Conservation (phyloP, 2,113 vertebrate genomes). For the Colistium nudipinnis region DNA sequence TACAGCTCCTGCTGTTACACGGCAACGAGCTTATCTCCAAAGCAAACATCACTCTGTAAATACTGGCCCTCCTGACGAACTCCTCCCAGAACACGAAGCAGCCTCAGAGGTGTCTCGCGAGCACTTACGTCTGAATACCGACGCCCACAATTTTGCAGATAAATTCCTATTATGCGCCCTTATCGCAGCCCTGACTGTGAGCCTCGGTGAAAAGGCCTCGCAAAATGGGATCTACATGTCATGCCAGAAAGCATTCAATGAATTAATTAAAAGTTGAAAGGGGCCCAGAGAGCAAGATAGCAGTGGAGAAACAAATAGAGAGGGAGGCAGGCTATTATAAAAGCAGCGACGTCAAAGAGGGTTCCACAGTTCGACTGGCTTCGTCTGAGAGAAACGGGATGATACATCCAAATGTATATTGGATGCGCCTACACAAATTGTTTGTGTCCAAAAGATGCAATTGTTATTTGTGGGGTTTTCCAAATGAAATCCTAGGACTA, state of each 20-base stretch:
- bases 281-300: constrained; percentile 23
- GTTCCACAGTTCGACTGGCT: constrained; percentile 1
- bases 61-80: constrained; percentile 6
- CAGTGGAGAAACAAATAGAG: constrained; percentile 17
- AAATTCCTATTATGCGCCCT: constrained; percentile 53
- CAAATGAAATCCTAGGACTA: background rate
- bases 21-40: constrained; percentile 7
- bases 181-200: constrained; percentile 58
- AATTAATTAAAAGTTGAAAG: constrained; percentile 67
- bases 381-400: background rate
- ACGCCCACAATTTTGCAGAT: constrained; percentile 44
- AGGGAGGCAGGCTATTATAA: constrained; percentile 14
- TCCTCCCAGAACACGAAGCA: constrained; percentile 17
- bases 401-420: background rate
- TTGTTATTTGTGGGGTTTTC: background rate
- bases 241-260: constrained; percentile 42
- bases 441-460: background rate
- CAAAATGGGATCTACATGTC: constrained; percentile 51
- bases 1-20: background rate
- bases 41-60: constrained; percentile 29
- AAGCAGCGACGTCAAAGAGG: constrained; percentile 12
- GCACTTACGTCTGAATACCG: constrained; percentile 40
- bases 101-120: constrained; percentile 38
- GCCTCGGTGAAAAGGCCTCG: constrained; percentile 35
- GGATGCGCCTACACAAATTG: constrained; percentile 1